Percentiles rank a stretch among this genome's conserved stretches.
Evolutionary conservation across 2,888 invertebrate genomes (phyloP).

Genomic region (Deilephila elpenor): DNA sequence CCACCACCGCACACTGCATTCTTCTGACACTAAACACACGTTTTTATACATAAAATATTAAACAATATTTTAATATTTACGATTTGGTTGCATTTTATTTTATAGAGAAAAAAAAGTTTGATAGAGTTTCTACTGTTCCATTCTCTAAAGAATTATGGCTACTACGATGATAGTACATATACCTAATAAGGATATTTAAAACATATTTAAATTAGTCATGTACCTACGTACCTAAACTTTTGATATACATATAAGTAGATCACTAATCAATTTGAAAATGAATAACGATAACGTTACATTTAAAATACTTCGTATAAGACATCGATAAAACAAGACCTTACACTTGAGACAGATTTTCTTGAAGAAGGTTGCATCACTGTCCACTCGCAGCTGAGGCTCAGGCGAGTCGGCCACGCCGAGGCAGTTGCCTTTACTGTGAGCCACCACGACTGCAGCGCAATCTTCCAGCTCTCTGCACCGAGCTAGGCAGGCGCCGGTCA

Average conservation of each 20-base stretch:
- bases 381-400: constrained; percentile 63
- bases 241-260: too few species aligned
- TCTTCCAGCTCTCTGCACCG: constrained; percentile 76
- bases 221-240: too few species aligned
- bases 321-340: constrained; percentile 54
- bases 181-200: too few species aligned
- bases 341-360: constrained; percentile 86
- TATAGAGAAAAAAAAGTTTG: too few species aligned
- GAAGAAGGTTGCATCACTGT: constrained; percentile 86
- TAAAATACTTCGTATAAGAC: background rate
- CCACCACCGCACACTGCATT: constrained; percentile 88
- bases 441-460: constrained; percentile 78
- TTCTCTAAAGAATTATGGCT: too few species aligned
- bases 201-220: too few species aligned
- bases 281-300: background rate
- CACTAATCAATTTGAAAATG: too few species aligned
- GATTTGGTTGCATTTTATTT: background rate
- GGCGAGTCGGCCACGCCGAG: constrained; percentile 67
- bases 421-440: constrained; percentile 78
- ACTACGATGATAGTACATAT: too few species aligned
- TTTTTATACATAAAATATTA: too few species aligned
- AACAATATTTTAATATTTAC: too few species aligned
- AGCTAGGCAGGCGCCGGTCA: constrained; percentile 72
- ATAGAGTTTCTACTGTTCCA: too few species aligned
- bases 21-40: constrained; percentile 54